phyloP scores from a whole-genome alignment of 2,113 vertebrate genomes.

The Cinclus mexicanus region DNA sequence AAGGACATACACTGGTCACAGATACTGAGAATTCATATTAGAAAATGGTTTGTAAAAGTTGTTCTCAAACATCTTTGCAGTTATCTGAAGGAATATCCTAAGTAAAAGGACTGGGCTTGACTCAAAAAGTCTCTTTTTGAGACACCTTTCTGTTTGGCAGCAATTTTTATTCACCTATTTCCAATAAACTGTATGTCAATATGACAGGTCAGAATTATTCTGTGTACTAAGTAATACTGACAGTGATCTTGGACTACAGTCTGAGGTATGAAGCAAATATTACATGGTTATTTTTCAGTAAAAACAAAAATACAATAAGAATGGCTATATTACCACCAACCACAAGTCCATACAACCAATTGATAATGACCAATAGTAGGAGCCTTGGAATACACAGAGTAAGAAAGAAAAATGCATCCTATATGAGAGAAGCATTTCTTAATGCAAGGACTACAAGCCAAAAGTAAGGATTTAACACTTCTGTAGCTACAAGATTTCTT shows the following conservation, averaged over 20 bases:
- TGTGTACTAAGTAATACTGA: not conserved
- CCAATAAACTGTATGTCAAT: not conserved
- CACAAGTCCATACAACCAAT: not conserved
- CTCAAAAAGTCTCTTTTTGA: not conserved
- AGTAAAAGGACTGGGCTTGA: not conserved
- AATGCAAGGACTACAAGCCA: not conserved
- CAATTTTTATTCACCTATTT: not conserved
- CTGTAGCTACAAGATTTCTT: not conserved
- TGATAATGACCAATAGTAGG: not conserved
- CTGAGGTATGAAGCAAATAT: not conserved
- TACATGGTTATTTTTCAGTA: not conserved
- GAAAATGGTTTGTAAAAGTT: not conserved
- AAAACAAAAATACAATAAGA: not conserved
- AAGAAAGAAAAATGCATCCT: not conserved
- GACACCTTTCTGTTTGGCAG: not conserved
- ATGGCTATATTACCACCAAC: not conserved
- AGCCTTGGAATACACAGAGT: not conserved
- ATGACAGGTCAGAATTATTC: not conserved
- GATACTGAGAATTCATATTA: not conserved
- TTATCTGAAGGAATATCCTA: not conserved
- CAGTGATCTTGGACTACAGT: accelerated
- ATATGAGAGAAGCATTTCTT: not conserved
- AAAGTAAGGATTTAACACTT: not conserved
- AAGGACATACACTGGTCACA: not conserved
- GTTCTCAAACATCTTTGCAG: not conserved